Evolutionary conservation across 2,888 invertebrate species (phyloP), one percentile per base, ranked within the genome.

Genomic region (Nomada lathburiana): DNA sequence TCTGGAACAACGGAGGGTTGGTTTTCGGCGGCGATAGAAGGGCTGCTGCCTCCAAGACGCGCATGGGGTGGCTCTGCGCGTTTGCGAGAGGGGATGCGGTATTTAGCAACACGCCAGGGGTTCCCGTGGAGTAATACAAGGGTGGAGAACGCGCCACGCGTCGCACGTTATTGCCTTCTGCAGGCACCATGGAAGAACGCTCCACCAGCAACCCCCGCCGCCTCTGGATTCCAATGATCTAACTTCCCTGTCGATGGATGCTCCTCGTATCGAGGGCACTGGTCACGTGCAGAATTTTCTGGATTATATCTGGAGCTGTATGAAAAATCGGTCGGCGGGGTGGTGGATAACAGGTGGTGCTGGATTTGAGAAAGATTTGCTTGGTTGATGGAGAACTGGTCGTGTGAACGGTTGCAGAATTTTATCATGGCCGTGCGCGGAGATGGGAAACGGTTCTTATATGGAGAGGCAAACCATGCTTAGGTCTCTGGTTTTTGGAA

Each of bases 81-180:
- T 50, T 62, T 52, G 50, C 55, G 29, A 50, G 82, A 68, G 81
- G 82, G 82, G 83, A 75, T 88, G 86, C 84, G 90, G 91, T 92
- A 92, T 93, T 93, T 92, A 92, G 91, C 88, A 83, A 85, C 88
- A 73, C 92, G 80, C 81, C 89, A 81, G 91, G 93, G 91, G 92
- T 89, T 86, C 88, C 88, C 86, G 82, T 72, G 67, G 82, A 86
- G 88, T 87, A 84, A 81, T 78, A 84, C 74, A 89, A 88, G 90
- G 88, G 90, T 67, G 86, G 88, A 62, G 70, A 76, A 83, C 86
- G 80, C 83, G 92, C 90, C 93, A 92, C 93, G 93, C 92, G 92
- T 89, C 91, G 82, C 79, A 63, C 90, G 86, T 89, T 93, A 92
- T 92, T 93, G 92, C 92, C 92, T 92, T 82, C 89, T 87, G 76